phyloP scores from a whole-genome alignment of 1,140 invertebrate species.

The Brachionus koreanus region DNA sequence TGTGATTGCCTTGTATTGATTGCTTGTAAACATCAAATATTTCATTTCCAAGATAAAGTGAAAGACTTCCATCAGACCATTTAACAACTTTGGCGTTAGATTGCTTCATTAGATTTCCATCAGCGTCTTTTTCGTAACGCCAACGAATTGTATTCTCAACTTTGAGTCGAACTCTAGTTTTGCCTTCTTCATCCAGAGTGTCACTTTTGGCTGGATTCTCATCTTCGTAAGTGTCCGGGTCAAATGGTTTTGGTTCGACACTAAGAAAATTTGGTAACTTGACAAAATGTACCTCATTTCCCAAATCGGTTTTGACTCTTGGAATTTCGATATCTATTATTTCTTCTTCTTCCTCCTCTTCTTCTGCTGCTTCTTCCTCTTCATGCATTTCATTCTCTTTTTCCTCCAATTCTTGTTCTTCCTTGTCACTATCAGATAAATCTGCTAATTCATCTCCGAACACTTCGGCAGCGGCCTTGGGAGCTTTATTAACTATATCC shows the following conservation, averaged over 20 bases:
- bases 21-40: conserved; percentile 42
- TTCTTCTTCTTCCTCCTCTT: conserved; percentile 32
- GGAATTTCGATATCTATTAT: conserved; percentile 36
- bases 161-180: conserved; percentile 28
- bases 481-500: not conserved
- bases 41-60: conserved; percentile 33
- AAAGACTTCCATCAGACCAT: conserved; percentile 44
- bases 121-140: conserved; percentile 6
- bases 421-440: conserved; percentile 37
- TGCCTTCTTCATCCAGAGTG: conserved; percentile 31
- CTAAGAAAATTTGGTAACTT: conserved; percentile 39
- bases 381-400: not conserved
- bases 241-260: conserved; percentile 43
- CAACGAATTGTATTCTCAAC: conserved; percentile 43
- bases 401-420: not conserved
- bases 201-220: conserved; percentile 29
- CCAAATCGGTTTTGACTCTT: conserved; percentile 30
- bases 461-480: conserved; percentile 23
- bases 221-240: conserved; percentile 12
- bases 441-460: conserved; percentile 41
- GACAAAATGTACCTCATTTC: conserved; percentile 40
- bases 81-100: conserved; percentile 38
- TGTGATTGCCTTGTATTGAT: conserved; percentile 33
- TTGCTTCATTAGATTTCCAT: conserved; percentile 3
- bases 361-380: conserved; percentile 18